Conservation (phyloP, 2,888 invertebrate genomes). For the Eilema sororculum region DNA sequence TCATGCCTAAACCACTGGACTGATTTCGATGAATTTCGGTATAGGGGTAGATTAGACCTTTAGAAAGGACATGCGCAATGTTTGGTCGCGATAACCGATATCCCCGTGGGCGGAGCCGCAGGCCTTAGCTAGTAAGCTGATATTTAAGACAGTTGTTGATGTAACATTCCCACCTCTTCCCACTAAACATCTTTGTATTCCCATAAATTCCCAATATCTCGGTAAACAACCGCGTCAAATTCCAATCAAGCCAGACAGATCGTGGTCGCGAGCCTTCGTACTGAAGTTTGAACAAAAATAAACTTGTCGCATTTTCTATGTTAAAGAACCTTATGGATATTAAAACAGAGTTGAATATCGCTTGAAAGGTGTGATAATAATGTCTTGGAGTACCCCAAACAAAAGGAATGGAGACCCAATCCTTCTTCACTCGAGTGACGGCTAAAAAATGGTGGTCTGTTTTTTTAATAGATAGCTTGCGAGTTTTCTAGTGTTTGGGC, state of each 20-base stretch:
- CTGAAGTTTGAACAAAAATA: background rate
- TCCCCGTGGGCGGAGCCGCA: too few relatives aligned
- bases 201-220: background rate
- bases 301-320: background rate
- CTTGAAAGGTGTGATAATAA: background rate
- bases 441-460: background rate
- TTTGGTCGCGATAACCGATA: too few relatives aligned
- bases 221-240: background rate
- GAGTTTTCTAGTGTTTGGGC: slow-evolving; percentile 1
- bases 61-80: too few relatives aligned
- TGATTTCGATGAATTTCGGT: background rate
- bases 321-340: background rate
- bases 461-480: background rate
- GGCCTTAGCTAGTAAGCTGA: background rate
- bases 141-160: background rate
- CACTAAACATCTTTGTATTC: background rate
- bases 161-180: background rate
- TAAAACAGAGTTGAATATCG: background rate
- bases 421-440: background rate
- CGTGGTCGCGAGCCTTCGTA: background rate
- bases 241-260: background rate
- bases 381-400: background rate
- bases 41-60: background rate
- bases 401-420: background rate
- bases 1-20: too few relatives aligned